Conservation (phyloP, 2,113 vertebrate species). For the Dinomys branickii region DNA sequence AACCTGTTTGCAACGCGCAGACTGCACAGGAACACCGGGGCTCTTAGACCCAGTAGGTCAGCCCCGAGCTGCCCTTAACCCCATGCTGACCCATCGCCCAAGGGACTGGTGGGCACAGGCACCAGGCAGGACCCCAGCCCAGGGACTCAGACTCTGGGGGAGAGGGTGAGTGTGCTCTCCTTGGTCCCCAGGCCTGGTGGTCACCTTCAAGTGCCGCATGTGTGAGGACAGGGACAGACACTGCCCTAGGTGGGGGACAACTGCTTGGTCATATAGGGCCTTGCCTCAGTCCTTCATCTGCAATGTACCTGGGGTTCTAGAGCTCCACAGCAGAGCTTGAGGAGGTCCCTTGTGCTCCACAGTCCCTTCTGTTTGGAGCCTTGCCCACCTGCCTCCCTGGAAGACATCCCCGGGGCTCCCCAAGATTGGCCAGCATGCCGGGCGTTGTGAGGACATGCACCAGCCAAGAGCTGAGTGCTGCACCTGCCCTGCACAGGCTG, state of each 20-base stretch:
- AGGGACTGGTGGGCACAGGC: background rate
- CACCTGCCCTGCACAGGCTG: background rate
- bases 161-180: background rate
- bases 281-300: background rate
- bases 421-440: background rate
- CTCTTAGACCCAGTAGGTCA: background rate
- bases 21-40: background rate
- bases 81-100: fast-evolving
- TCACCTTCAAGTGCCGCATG: background rate
- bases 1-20: fast-evolving
- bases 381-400: background rate
- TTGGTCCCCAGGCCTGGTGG: background rate
- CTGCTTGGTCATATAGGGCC: background rate
- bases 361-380: background rate
- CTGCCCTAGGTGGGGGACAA: background rate
- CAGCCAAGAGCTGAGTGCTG: background rate
- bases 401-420: background rate
- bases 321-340: background rate
- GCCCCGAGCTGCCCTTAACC: background rate
- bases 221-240: background rate
- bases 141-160: background rate
- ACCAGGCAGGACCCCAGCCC: too few relatives aligned
- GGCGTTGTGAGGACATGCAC: background rate
- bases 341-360: background rate
- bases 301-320: background rate